These are phyloP conservation scores for Hypocryptadius cinnamomeus DNA, from an alignment of 2,113 vertebrate species.

Conservation along the genomic window DNA sequence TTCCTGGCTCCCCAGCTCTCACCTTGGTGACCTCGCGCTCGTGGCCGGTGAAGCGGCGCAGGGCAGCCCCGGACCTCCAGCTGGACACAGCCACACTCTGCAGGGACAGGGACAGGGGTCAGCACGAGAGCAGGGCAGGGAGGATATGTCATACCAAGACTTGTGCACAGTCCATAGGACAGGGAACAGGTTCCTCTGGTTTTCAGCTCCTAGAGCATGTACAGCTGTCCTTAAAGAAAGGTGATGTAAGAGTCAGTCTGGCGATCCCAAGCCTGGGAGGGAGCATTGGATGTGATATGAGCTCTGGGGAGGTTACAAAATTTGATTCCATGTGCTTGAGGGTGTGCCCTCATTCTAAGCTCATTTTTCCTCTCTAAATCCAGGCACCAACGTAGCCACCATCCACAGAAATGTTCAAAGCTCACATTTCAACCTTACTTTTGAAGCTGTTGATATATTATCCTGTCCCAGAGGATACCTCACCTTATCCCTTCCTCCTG, in stretches of 20 bases:
- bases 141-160: fast-evolving
- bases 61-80: conserved; percentile 82
- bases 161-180: not conserved
- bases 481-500: conserved; percentile 90
- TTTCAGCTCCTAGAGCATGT: not conserved
- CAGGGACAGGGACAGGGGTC: not conserved
- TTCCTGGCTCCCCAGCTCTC: not conserved
- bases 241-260: not conserved
- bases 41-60: conserved; percentile 82
- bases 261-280: not conserved
- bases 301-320: not conserved
- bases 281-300: not conserved
- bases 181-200: not conserved
- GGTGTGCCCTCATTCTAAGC: not conserved
- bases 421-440: not conserved
- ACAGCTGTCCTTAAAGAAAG: not conserved
- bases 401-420: fast-evolving
- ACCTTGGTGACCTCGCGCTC: conserved; percentile 93
- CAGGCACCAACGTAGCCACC: not conserved
- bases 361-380: not conserved
- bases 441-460: not conserved
- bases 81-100: conserved; percentile 87
- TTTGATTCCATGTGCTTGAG: not conserved
- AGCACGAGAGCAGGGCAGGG: not conserved
- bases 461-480: not conserved